A percentile compares a stretch with the other conserved stretches of the same genome.
Conservation (phyloP, 1,140 invertebrate species). For the Sipha flava region DNA sequence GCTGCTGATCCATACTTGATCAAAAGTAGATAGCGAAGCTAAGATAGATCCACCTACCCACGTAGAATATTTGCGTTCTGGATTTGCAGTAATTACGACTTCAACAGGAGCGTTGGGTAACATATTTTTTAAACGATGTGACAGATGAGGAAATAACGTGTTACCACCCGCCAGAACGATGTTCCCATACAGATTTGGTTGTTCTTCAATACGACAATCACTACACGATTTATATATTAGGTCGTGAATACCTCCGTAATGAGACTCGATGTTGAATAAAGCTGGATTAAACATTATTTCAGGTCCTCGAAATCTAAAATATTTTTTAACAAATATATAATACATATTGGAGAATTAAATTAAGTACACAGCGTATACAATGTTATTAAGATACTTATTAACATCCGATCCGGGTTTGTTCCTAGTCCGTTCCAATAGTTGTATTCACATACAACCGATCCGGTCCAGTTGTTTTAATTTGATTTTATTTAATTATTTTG, state of each 20-base stretch:
- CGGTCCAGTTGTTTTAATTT: no score
- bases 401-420: no score
- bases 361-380: no score
- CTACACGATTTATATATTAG: slow-evolving; percentile 85
- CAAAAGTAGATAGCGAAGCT: background rate
- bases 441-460: no score
- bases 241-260: slow-evolving; percentile 62
- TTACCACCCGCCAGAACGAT: slow-evolving; percentile 44
- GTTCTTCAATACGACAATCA: slow-evolving; percentile 85
- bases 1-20: slow-evolving; percentile 53
- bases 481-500: no score
- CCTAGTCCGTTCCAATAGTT: no score
- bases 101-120: no score
- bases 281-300: slow-evolving; percentile 86
- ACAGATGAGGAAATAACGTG: slow-evolving; percentile 50
- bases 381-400: no score
- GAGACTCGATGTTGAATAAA: slow-evolving; percentile 74
- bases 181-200: slow-evolving; percentile 88
- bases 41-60: background rate
- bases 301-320: slow-evolving; percentile 72
- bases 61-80: background rate
- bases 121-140: slow-evolving; percentile 76
- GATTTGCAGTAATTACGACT: slow-evolving; percentile 81
- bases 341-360: no score
- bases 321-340: background rate